phyloP scores from a whole-genome alignment of 1,140 invertebrate species.

The Globodera rostochiensis region DNA sequence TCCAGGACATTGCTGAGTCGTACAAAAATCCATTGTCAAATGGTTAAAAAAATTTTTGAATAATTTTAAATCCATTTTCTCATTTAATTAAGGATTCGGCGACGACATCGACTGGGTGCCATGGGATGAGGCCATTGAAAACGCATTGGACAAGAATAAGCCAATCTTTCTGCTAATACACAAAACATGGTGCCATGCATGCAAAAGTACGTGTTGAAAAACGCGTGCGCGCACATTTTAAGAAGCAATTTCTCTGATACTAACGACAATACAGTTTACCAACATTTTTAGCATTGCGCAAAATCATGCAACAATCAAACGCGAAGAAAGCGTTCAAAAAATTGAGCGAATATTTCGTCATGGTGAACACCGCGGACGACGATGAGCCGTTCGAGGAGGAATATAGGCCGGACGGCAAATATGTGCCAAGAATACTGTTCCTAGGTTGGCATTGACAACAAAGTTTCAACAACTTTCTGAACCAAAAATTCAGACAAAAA shows the following conservation, averaged over 20 bases:
- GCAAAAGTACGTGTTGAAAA: slow-evolving; percentile 50
- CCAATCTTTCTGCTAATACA: slow-evolving; percentile 64
- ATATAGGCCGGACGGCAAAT: slow-evolving; percentile 60
- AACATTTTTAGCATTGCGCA: slow-evolving; percentile 59
- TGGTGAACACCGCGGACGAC: slow-evolving; percentile 65
- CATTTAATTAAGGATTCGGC: slow-evolving; percentile 56
- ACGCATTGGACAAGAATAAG: slow-evolving; percentile 59
- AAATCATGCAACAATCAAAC: slow-evolving; percentile 65
- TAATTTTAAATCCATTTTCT: not conserved
- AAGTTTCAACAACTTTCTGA: not conserved
- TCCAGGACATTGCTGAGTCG: slow-evolving; percentile 36
- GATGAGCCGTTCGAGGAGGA: slow-evolving; percentile 65
- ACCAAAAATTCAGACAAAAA: slow-evolving; percentile 49
- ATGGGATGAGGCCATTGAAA: slow-evolving; percentile 65
- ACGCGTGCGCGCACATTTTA: not conserved
- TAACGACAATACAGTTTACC: not conserved
- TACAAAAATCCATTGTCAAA: slow-evolving; percentile 43
- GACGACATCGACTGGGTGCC: slow-evolving; percentile 63
- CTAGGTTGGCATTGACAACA: slow-evolving; percentile 33
- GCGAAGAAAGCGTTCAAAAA: slow-evolving; percentile 65
- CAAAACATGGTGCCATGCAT: slow-evolving; percentile 65
- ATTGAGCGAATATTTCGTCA: slow-evolving; percentile 62
- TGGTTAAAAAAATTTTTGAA: slow-evolving; percentile 12
- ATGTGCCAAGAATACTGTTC: slow-evolving; percentile 64
- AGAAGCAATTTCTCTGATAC: slow-evolving; percentile 4